Evolutionary conservation across 2,888 invertebrate species (phyloP), one percentile per base, ranked within the genome.

Genomic region (Apoda limacodes): DNA sequence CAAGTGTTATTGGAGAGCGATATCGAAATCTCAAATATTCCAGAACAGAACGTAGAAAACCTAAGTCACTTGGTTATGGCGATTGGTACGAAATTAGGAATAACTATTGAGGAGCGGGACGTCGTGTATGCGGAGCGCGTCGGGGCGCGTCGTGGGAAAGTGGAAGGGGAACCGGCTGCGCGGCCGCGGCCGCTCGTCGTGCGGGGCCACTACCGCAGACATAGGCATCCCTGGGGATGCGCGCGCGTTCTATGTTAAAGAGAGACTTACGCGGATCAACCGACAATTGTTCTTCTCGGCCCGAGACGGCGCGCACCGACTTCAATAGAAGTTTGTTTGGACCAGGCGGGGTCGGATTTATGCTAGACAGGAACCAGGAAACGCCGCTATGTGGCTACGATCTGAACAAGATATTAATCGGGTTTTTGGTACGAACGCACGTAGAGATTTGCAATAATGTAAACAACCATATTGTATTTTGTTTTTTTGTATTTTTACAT

Each of bases 211-310:
- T 5, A 35, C 38, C 6, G 34, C 23, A 1, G 41, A 31, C 14
- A n/a, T 35, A 7, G 30, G 27, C 5, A 9, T 36, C 9, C 13
- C 30, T 7, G 37, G 27, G 1, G 13, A 28, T 1, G 13, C 28
- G 6, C 6, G 28, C 6, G 28, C 30, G 3, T 26, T 44, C 4
- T 44, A 34, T 13, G 10, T 44, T 2, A 44, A 42, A 21, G 44
- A 44, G 17, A 21, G 42, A 3, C 33, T 44, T 1, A 41, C 41
- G 1, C 30, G 32, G 13, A 5, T 5, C 1, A 40, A 42, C 21
- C 23, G 38, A 2, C 35, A 28, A n/a, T 17, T 43, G 7, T 43
- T 43, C 23, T 34, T 34, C 7, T 13, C 10, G 9, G 30, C 33
- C 2, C 34, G 40, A 1, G 40, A 38, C 12, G 3, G 7, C 6